Percentiles rank a stretch among this genome's conserved stretches.
Conservation (phyloP, 2,113 vertebrate genomes). For the Syngnathus scovelli region DNA sequence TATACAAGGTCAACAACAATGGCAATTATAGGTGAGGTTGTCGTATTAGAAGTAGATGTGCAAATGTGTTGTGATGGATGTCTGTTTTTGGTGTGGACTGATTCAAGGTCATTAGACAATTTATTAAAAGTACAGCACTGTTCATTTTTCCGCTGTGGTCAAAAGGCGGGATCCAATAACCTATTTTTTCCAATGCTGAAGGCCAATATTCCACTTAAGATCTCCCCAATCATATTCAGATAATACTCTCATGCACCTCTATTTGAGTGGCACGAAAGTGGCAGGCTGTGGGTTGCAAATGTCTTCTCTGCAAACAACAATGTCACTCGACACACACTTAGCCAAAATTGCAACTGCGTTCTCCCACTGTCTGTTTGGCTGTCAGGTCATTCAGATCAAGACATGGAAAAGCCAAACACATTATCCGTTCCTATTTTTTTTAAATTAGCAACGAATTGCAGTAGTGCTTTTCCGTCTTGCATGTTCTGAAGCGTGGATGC, state of each 20-base stretch:
- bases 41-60: no score
- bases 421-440: not conserved
- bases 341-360: conserved; percentile 46
- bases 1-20: no score
- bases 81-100: no score
- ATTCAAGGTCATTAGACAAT: no score
- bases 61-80: no score
- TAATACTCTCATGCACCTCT: not conserved
- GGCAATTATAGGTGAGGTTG: no score
- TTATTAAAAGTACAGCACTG: no score
- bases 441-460: no score
- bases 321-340: conserved; percentile 24
- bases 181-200: no score
- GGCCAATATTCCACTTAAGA: not conserved
- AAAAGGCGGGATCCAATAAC: no score
- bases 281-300: conserved; percentile 47
- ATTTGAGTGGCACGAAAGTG: conserved; percentile 33
- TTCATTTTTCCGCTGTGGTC: no score
- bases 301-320: conserved; percentile 33
- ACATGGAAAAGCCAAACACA: conserved; percentile 12
- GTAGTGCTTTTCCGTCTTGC: conserved; percentile 22
- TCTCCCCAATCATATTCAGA: not conserved
- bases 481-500: conserved; percentile 8
- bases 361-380: conserved; percentile 42
- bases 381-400: conserved; percentile 66